Percentiles rank a stretch among this genome's conserved stretches.
phyloP scores from a whole-genome alignment of 1,140 invertebrate species.

The Telenomus remus region DNA sequence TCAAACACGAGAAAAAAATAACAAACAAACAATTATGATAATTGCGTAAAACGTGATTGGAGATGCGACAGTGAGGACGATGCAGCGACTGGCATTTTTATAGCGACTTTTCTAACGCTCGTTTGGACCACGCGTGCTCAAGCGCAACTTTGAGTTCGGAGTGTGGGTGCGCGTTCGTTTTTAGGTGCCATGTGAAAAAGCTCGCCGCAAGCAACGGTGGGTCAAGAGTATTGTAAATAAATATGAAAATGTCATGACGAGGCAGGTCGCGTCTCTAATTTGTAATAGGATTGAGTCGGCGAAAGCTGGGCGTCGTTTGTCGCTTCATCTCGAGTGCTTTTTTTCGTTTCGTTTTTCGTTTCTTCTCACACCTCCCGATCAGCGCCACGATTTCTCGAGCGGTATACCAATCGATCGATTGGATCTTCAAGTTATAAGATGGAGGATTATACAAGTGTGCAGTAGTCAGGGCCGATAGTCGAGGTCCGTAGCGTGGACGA shows the following conservation, averaged over 20 bases:
- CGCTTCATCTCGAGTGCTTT: slow-evolving; percentile 36
- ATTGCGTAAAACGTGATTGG: slow-evolving; percentile 28
- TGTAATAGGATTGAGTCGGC: slow-evolving; percentile 22
- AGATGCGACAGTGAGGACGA: slow-evolving; percentile 44
- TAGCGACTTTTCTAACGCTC: slow-evolving; percentile 44
- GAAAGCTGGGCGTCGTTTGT: slow-evolving; percentile 25
- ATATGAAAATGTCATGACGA: slow-evolving; percentile 43
- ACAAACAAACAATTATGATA: no score
- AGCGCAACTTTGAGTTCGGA: slow-evolving; percentile 22
- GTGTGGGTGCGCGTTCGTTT: not conserved
- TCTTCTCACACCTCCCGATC: slow-evolving; percentile 14
- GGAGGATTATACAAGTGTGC: slow-evolving; percentile 49
- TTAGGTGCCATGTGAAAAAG: slow-evolving; percentile 41
- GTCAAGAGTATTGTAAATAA: slow-evolving; percentile 44
- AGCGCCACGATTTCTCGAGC: slow-evolving; percentile 36
- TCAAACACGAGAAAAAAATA: not conserved
- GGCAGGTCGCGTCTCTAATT: slow-evolving; percentile 51
- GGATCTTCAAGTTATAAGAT: slow-evolving; percentile 36
- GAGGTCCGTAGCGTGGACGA: slow-evolving; percentile 60
- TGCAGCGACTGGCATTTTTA: slow-evolving; percentile 49
- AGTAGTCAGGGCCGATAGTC: slow-evolving; percentile 57
- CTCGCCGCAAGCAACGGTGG: slow-evolving; percentile 4
- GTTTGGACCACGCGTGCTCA: slow-evolving; percentile 24
- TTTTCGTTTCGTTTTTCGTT: slow-evolving; percentile 17
- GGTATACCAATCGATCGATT: slow-evolving; percentile 32